A percentile compares a stretch with the other conserved stretches of the same genome.
Evolutionary conservation across 2,797 vertebrate genomes (phyloP).

Genomic region (Sciurus vulgaris): DNA sequence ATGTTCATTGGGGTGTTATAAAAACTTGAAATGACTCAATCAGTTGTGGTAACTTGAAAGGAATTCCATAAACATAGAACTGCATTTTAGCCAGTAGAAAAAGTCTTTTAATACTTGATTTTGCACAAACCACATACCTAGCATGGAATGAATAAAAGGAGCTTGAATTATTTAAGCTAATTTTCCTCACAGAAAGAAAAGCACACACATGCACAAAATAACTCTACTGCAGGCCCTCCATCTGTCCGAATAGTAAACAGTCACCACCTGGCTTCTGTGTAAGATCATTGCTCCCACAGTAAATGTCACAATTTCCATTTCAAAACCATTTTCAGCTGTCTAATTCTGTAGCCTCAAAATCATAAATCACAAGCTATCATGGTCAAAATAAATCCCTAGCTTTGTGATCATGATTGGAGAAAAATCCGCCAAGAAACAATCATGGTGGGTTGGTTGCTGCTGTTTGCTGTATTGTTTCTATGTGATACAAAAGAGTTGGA

Average conservation of each 20-base stretch:
- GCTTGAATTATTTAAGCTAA: conserved; percentile 60
- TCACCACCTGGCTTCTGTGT: conserved; percentile 87
- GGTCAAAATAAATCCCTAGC: conserved; percentile 51
- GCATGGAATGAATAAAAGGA: not conserved
- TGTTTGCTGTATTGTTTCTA: not conserved
- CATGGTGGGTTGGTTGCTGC: not conserved
- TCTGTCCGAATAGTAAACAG: conserved; percentile 86
- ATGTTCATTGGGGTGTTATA: not conserved
- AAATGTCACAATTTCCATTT: conserved; percentile 89
- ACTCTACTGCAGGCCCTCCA: conserved; percentile 77
- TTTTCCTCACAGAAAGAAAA: conserved; percentile 31
- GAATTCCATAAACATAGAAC: conserved; percentile 16
- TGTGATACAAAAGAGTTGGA: not conserved
- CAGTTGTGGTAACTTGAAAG: conserved; percentile 33
- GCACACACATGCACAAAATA: not conserved
- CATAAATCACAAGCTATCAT: conserved; percentile 82
- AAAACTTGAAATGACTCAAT: conserved; percentile 47
- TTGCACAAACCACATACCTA: not conserved
- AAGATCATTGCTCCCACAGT: conserved; percentile 85
- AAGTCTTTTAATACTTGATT: conserved; percentile 49
- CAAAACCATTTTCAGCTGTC: conserved; percentile 85
- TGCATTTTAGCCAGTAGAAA: conserved; percentile 8
- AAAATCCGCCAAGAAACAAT: conserved; percentile 19
- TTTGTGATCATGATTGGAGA: conserved; percentile 37
- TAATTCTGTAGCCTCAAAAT: conserved; percentile 83